Evolutionary conservation across 2,888 invertebrate species (phyloP), one percentile per base, ranked within the genome.

Genomic region (Eupithecia tripunctaria): DNA sequence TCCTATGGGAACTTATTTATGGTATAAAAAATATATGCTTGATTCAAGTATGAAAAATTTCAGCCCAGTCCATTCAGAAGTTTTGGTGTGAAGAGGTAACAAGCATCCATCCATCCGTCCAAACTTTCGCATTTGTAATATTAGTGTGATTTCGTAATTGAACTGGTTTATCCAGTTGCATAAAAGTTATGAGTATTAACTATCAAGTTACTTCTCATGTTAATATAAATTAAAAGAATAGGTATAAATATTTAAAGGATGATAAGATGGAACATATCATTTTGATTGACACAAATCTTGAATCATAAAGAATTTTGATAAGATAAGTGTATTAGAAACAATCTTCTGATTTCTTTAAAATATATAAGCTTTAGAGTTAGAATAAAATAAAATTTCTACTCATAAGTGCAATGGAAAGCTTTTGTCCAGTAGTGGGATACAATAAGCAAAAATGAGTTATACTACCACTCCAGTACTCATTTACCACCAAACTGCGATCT

Each of bases 181-280:
- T 43, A 0, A 43, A 18, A 18, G 15, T 43, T 6, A 18, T 43
- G 6, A 43, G 43, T 43, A 36, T 10, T 36, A 36, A 36, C 36
- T 36, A 36, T 36, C 10, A 10, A 43, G 18, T 18, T 5, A 18
- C 6, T n/a, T 43, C 7, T n/a, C n/a, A 7, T 43, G n/a, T n/a
- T 43, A 7, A 43, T 43, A n/a, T 2, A n/a, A n/a, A 43, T 43
- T 2, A 43, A n/a, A 43, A 1, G 18, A 43, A 18, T n/a, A n/a
- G 15, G 43, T n/a, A 43, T 38, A 7, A 41, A 41, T 43, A 43
- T 21, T n/a, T n/a, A 51, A 10, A 51, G 51, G 21, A 56, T 64
- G 67, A 72, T 66, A 62, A 72, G 38, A 59, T 7, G 15, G n/a
- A 59, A n/a, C 65, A 14, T 78, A 80, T 80, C 80, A 76, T 43